Percentiles rank a stretch among this genome's conserved stretches.
phyloP scores from a whole-genome alignment of 2,888 invertebrate species.

The Latheticus oryzae region DNA sequence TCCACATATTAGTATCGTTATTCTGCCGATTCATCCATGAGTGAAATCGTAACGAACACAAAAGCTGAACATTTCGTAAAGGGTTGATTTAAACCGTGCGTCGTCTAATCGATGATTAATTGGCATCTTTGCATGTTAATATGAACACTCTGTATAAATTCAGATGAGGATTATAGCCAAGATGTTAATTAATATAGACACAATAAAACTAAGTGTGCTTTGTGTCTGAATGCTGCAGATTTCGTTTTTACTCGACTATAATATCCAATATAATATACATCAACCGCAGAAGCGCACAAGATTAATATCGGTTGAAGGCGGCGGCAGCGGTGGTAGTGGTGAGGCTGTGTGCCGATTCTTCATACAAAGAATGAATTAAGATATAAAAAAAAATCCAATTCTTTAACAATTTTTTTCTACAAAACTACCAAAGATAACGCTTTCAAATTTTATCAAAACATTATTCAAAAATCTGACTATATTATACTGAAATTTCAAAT shows the following conservation, averaged over 20 bases:
- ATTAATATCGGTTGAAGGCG: constrained; percentile 64
- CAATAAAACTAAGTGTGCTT: constrained; percentile 56
- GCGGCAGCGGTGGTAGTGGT: too few species aligned
- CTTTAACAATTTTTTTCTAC: too few species aligned
- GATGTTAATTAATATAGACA: constrained; percentile 59
- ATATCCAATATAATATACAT: constrained; percentile 67
- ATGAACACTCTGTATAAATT: constrained; percentile 17
- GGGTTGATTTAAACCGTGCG: constrained; percentile 53
- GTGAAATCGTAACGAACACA: constrained; percentile 53
- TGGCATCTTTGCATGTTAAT: constrained; percentile 58
- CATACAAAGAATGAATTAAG: too few species aligned
- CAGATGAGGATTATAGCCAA: constrained; percentile 35
- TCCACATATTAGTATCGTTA: constrained; percentile 50
- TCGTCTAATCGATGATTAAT: constrained; percentile 61
- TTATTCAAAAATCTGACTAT: too few species aligned
- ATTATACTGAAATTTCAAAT: too few species aligned
- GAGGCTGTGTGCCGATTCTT: constrained; percentile 55
- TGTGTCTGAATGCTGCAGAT: constrained; percentile 52
- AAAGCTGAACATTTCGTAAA: constrained; percentile 49
- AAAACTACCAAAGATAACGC: too few species aligned
- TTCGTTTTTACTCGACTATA: constrained; percentile 60
- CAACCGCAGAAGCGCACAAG: constrained; percentile 65
- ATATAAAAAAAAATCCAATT: too few species aligned
- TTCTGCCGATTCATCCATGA: constrained; percentile 51
- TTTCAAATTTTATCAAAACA: too few species aligned